Conservation (phyloP, 2,113 vertebrate species). For the zebrafish (Danio rerio) region DNA sequence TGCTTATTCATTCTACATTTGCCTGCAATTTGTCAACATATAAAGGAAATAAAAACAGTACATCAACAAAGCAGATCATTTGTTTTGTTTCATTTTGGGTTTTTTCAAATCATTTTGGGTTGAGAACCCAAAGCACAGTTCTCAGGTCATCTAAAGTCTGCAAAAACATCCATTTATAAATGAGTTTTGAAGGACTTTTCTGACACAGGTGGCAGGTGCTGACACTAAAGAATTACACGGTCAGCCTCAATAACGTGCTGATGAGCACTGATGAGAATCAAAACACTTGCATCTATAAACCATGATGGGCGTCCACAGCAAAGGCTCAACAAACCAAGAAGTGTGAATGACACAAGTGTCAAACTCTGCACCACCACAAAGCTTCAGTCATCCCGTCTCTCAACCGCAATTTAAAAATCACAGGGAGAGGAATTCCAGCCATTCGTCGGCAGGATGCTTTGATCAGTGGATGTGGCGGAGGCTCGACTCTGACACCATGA, state of each 20-base stretch:
- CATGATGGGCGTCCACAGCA: not conserved
- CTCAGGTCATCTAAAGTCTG: too few relatives aligned
- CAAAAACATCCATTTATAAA: too few relatives aligned
- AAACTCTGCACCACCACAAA: conserved; percentile 14
- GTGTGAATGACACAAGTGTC: conserved; percentile 14
- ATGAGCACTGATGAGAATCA: not conserved
- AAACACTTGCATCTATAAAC: not conserved
- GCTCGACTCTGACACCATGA: conserved; percentile 10
- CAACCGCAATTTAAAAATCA: not conserved
- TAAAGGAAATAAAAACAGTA: too few relatives aligned
- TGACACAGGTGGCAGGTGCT: not conserved
- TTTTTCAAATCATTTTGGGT: too few relatives aligned
- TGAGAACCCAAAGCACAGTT: too few relatives aligned
- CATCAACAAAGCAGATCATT: too few relatives aligned
- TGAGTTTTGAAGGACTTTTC: not conserved
- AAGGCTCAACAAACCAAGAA: not conserved
- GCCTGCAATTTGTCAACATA: too few relatives aligned
- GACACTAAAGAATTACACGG: not conserved
- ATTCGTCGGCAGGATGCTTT: not conserved
- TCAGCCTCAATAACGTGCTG: not conserved
- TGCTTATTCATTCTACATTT: too few relatives aligned
- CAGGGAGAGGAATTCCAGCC: conserved; percentile 7
- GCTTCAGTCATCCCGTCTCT: not conserved
- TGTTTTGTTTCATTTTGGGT: too few relatives aligned
- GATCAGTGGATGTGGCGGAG: conserved; percentile 13